A percentile compares a stretch with the other conserved stretches of the same genome.
phyloP scores from a whole-genome alignment of 2,797 vertebrate species.

The Harpagifer antarcticus region DNA sequence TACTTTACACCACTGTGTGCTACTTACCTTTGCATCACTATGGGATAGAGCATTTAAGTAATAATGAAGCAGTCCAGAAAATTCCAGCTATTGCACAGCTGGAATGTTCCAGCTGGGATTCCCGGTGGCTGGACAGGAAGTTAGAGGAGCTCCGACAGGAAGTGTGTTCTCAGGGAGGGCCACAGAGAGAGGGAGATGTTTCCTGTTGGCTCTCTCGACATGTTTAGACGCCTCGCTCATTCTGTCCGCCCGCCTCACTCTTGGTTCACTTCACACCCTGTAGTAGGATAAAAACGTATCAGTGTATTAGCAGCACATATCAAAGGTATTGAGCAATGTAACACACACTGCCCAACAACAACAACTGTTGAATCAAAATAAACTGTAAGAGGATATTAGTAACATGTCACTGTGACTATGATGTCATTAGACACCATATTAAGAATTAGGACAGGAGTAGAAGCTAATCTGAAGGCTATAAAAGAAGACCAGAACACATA shows the following conservation, averaged over 20 bases:
- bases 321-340: too few species aligned
- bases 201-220: conserved; percentile 76
- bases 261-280: conserved; percentile 35
- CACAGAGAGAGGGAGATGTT: conserved; percentile 65
- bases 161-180: conserved; percentile 78
- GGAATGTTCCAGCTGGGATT: conserved; percentile 85
- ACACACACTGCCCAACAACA: too few species aligned
- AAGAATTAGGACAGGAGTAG: too few species aligned
- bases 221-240: conserved; percentile 54
- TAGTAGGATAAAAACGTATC: too few species aligned
- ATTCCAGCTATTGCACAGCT: conserved; percentile 63
- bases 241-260: conserved; percentile 13
- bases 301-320: too few species aligned
- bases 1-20: neutral
- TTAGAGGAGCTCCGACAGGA: conserved; percentile 82
- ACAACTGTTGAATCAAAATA: too few species aligned
- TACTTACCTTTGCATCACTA: neutral
- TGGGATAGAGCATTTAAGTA: conserved; percentile 27
- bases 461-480: too few species aligned
- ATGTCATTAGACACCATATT: too few species aligned
- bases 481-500: too few species aligned
- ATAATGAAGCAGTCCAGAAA: conserved; percentile 25
- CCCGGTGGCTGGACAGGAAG: conserved; percentile 84
- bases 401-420: too few species aligned
- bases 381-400: too few species aligned